Evolutionary conservation across 2,113 vertebrate species (phyloP).

Genomic region (Ameiurus melas): DNA sequence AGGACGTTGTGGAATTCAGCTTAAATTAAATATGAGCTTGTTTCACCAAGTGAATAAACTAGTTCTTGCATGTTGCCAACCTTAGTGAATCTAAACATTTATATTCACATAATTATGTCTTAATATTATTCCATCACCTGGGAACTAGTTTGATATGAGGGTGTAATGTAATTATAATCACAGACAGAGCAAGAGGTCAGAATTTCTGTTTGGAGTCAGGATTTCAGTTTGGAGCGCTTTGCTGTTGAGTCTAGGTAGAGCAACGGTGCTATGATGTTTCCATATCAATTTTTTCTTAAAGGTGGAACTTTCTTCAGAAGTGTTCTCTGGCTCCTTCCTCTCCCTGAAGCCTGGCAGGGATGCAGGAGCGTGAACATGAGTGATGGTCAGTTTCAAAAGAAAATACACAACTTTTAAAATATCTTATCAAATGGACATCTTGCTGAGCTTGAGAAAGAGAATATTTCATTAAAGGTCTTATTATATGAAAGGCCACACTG

Average conservation of each 20-base stretch:
- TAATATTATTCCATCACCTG: not conserved
- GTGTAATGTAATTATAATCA: conserved; percentile 14
- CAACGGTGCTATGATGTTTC: conserved; percentile 10
- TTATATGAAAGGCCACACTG: conserved; percentile 28
- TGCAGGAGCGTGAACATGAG: conserved; percentile 17
- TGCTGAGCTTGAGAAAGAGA: conserved; percentile 31
- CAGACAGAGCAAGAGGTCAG: not conserved
- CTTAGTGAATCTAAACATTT: conserved; percentile 27
- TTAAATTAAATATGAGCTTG: conserved; percentile 58
- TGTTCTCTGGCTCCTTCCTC: not conserved
- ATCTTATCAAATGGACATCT: conserved; percentile 21
- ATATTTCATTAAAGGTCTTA: conserved; percentile 37
- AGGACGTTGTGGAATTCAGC: conserved; percentile 42
- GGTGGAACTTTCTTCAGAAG: conserved; percentile 16
- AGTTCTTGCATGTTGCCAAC: conserved; percentile 14
- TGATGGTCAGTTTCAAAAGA: conserved; percentile 34
- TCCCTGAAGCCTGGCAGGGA: not conserved
- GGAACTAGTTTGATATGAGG: not conserved
- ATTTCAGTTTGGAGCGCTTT: not conserved
- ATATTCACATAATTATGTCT: conserved; percentile 11
- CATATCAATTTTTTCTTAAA: conserved; percentile 7
- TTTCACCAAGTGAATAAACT: conserved; percentile 46
- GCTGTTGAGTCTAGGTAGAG: not conserved
- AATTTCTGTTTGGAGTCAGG: not conserved
- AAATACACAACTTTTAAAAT: conserved; percentile 35